Percentiles rank a stretch among this genome's conserved stretches.
phyloP scores from a whole-genome alignment of 64 coral and sea anemone genomes.

The Catalaphyllia jardinei region DNA sequence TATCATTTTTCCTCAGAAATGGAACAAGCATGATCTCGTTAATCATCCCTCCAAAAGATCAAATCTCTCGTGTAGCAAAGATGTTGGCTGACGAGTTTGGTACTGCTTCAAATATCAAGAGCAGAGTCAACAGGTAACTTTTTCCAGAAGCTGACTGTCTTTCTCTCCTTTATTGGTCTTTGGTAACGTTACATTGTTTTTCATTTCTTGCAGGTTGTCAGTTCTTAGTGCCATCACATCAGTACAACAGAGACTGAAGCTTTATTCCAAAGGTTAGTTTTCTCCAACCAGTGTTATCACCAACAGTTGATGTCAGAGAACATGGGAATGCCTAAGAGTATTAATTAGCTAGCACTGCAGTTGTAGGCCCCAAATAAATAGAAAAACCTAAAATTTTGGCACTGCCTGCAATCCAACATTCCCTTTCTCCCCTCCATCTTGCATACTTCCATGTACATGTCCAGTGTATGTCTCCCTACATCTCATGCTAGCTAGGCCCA shows the following conservation, averaged over 20 bases:
- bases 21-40: slow-evolving; percentile 99
- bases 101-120: slow-evolving; percentile 98
- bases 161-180: slow-evolving; percentile 50
- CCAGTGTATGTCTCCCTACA: too few relatives aligned
- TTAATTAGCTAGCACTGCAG: too few relatives aligned
- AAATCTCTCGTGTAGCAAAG: slow-evolving; percentile 96
- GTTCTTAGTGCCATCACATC: slow-evolving; percentile 99
- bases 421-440: too few relatives aligned
- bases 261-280: slow-evolving; percentile 93
- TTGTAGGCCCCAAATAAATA: too few relatives aligned
- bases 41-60: slow-evolving; percentile 99
- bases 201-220: slow-evolving; percentile 62
- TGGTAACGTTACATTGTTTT: not conserved
- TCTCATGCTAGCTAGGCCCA: too few relatives aligned
- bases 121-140: slow-evolving; percentile 86
- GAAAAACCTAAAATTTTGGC: too few relatives aligned
- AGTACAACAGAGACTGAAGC: slow-evolving; percentile 93
- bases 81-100: slow-evolving; percentile 99
- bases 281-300: too few relatives aligned
- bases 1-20: slow-evolving; percentile 70
- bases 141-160: not conserved
- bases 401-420: too few relatives aligned
- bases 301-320: too few relatives aligned
- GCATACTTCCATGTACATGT: too few relatives aligned
- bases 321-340: too few relatives aligned